These are phyloP conservation scores for Cavia porcellus DNA, from an alignment of 2,113 vertebrate species.

Conservation along the genomic window DNA sequence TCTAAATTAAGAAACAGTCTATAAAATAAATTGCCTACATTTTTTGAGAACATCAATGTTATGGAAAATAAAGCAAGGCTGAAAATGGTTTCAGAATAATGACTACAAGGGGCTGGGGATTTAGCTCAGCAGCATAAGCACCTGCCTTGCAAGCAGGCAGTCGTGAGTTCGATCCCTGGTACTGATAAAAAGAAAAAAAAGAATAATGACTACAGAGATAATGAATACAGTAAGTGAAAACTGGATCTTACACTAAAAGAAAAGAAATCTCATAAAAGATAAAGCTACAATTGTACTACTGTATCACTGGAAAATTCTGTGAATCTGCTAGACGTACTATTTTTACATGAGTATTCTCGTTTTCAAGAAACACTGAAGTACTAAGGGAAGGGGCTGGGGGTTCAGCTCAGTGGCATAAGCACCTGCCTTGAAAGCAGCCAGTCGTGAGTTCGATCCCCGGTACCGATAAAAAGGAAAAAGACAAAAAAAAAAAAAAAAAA, in stretches of 20 bases:
- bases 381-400: background rate
- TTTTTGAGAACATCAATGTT: background rate
- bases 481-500: too few species aligned
- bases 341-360: background rate
- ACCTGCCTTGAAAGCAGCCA: too few species aligned
- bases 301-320: background rate
- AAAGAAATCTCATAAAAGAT: conserved; percentile 44
- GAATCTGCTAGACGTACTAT: background rate
- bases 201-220: background rate
- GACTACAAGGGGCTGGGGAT: background rate
- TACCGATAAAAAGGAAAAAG: too few species aligned
- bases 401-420: too few species aligned
- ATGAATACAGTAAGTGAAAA: conserved; percentile 1
- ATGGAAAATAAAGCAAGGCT: conserved; percentile 34
- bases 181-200: background rate
- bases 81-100: conserved; percentile 10
- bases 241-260: background rate
- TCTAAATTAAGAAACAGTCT: conserved; percentile 6
- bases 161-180: too few species aligned
- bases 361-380: conserved; percentile 32
- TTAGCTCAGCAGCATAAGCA: too few species aligned
- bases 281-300: background rate
- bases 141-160: too few species aligned
- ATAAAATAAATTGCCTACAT: background rate
- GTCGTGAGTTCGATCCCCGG: too few species aligned